Evolutionary conservation across 2,113 vertebrate genomes (phyloP).

Genomic region (Ramphastos sulfuratus): DNA sequence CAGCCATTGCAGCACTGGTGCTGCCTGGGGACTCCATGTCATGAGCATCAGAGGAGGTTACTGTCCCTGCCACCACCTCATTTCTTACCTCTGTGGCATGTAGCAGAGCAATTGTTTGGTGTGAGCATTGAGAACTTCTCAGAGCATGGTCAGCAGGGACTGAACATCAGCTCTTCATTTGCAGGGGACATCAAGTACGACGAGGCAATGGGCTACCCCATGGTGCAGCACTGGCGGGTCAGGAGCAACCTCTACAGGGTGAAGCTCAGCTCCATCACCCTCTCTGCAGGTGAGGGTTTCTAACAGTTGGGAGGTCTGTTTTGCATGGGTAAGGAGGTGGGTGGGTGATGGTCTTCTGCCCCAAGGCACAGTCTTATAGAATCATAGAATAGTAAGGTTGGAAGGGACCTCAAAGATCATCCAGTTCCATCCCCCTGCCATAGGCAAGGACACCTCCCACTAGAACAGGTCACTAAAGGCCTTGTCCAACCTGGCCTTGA

Average conservation of each 20-base stretch:
- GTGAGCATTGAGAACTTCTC: background rate
- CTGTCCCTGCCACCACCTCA: fast-evolving
- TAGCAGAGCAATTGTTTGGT: fast-evolving
- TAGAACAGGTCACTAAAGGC: no score
- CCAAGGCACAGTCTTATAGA: background rate
- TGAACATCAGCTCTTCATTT: background rate
- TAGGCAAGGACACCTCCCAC: no score
- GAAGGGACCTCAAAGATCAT: no score
- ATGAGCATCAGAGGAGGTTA: background rate
- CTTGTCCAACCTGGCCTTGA: no score
- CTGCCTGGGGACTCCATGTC: fast-evolving
- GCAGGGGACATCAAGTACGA: constrained; percentile 91
- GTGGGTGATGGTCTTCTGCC: background rate
- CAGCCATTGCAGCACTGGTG: background rate
- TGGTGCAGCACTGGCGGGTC: constrained; percentile 96
- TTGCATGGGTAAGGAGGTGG: fast-evolving
- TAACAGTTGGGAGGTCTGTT: fast-evolving
- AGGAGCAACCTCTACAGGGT: constrained; percentile 97
- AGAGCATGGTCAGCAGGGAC: fast-evolving
- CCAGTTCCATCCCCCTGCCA: no score
- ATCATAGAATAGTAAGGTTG: no score
- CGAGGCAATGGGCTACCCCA: constrained; percentile 95
- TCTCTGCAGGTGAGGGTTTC: constrained; percentile 87
- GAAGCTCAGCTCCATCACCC: constrained; percentile 94
- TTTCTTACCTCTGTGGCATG: fast-evolving